Percentiles rank a stretch among this genome's conserved stretches.
These are phyloP conservation scores for Stenurella melanura DNA, from an alignment of 2,888 invertebrate species.

Conservation along the genomic window DNA sequence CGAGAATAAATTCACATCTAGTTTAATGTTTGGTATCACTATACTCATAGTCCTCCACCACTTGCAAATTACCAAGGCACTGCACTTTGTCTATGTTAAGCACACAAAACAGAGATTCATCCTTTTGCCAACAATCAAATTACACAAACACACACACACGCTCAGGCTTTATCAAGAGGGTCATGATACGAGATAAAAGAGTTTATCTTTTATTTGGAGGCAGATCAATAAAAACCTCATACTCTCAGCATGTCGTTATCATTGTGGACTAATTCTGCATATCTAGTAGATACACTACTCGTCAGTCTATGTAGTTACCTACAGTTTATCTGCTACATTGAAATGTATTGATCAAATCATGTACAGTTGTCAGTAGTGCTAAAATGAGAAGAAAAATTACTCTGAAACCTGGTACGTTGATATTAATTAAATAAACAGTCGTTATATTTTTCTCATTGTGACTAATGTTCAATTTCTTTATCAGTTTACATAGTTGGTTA, in stretches of 20 bases:
- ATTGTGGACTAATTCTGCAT: constrained; percentile 18
- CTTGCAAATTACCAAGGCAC: not conserved
- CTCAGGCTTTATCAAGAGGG: constrained; percentile 31
- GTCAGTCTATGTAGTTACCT: constrained; percentile 4
- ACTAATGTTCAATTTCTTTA: not conserved
- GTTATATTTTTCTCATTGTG: constrained; percentile 70
- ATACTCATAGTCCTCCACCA: not conserved
- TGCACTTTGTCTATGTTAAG: not conserved
- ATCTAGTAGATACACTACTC: constrained; percentile 8
- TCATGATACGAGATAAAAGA: constrained; percentile 32
- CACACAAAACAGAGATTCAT: constrained; percentile 2
- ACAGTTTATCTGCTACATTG: not conserved
- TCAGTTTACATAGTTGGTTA: not conserved
- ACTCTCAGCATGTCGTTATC: constrained; percentile 11
- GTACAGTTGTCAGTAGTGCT: not conserved
- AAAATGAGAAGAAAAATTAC: constrained; percentile 47
- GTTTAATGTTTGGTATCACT: not conserved
- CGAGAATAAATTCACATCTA: too few relatives aligned
- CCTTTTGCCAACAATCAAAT: not conserved
- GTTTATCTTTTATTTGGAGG: constrained; percentile 33
- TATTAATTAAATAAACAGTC: constrained; percentile 68
- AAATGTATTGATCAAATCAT: not conserved
- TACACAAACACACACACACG: not conserved
- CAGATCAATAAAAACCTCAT: constrained; percentile 36
- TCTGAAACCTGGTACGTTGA: constrained; percentile 48